phyloP scores from a whole-genome alignment of 2,113 vertebrate species.

The Ornithorhynchus anatinus region DNA sequence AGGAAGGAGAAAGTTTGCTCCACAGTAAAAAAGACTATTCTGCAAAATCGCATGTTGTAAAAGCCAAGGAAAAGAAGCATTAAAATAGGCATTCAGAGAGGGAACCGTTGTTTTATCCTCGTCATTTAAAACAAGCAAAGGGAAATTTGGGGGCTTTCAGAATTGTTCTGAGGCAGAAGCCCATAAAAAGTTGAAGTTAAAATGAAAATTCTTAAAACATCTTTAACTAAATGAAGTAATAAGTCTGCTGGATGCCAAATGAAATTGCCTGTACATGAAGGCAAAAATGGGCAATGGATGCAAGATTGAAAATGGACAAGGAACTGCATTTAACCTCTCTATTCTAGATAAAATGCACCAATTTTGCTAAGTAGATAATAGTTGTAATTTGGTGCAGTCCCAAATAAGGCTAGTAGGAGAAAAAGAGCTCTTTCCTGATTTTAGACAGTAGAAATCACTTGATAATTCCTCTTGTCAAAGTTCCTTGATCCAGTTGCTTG shows the following conservation, averaged over 20 bases:
- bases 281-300: not conserved
- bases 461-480: not conserved
- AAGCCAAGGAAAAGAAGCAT: too few species aligned
- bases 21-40: too few species aligned
- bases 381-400: not conserved
- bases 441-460: not conserved
- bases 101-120: not conserved
- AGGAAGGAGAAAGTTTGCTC: too few species aligned
- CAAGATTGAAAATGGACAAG: not conserved
- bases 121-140: not conserved
- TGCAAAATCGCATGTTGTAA: too few species aligned
- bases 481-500: conserved; percentile 4
- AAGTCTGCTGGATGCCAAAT: not conserved
- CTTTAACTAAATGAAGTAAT: not conserved
- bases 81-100: too few species aligned
- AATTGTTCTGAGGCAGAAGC: conserved; percentile 6
- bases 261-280: not conserved
- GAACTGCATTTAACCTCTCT: not conserved
- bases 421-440: not conserved
- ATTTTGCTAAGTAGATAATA: not conserved
- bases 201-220: conserved; percentile 3
- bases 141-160: not conserved
- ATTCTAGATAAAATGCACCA: not conserved
- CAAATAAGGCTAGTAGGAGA: not conserved
- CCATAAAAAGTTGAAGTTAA: not conserved